phyloP scores from a whole-genome alignment of 2,797 vertebrate genomes.

The Triplophysa bombifrons region DNA sequence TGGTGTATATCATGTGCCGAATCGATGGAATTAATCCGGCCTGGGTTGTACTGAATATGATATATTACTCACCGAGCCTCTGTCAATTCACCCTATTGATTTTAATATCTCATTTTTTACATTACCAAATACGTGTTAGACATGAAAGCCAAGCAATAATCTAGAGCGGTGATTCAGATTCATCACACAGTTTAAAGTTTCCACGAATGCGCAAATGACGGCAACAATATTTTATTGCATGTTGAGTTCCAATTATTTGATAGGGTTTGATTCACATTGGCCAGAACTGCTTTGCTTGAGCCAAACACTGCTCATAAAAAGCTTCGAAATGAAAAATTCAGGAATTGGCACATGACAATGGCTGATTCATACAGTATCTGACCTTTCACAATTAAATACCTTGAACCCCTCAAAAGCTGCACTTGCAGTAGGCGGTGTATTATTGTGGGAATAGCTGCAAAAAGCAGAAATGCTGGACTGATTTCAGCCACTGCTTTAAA shows the following conservation, averaged over 20 bases:
- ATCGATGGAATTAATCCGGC: constrained; percentile 57
- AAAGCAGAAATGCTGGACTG: neutral
- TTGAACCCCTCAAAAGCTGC: constrained; percentile 21
- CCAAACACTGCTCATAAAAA: constrained; percentile 8
- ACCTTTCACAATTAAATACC: constrained; percentile 34
- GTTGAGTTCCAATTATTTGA: constrained; percentile 4
- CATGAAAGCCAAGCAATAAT: constrained; percentile 37
- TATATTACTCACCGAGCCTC: constrained; percentile 38
- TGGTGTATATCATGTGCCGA: constrained; percentile 53
- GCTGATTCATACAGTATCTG: constrained; percentile 44
- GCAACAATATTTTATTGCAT: constrained; percentile 18
- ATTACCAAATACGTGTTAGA: constrained; percentile 33
- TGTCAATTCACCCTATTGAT: constrained; percentile 57
- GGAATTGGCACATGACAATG: constrained; percentile 7
- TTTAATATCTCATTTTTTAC: constrained; percentile 52
- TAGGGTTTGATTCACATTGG: constrained; percentile 10
- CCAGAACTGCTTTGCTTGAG: constrained; percentile 36
- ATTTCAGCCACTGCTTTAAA: neutral
- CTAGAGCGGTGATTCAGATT: constrained; percentile 43
- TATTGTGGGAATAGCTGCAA: neutral
- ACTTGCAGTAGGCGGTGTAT: neutral
- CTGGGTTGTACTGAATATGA: constrained; percentile 50
- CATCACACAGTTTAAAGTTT: constrained; percentile 34
- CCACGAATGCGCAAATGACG: neutral
- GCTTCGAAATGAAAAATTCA: constrained; percentile 22